Percentiles rank a stretch among this genome's conserved stretches.
phyloP scores from a whole-genome alignment of 2,888 invertebrate genomes.

The Lycaena phlaeas region DNA sequence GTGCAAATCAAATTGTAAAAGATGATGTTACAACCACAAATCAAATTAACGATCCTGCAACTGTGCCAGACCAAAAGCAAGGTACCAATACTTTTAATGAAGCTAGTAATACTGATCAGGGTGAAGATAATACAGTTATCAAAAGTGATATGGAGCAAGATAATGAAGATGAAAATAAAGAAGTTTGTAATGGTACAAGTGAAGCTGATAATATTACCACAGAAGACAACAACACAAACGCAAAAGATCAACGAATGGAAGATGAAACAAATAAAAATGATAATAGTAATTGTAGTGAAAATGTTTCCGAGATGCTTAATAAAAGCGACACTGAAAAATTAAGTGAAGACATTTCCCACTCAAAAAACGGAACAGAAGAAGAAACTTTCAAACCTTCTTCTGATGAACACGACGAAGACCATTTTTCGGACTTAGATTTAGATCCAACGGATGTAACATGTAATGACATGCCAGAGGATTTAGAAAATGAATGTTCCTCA shows the following conservation, averaged over 20 bases:
- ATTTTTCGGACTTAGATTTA: not conserved
- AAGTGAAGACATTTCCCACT: not conserved
- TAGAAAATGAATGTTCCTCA: not conserved
- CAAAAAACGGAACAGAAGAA: not conserved
- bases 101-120: conserved; percentile 1
- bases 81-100: conserved; percentile 8
- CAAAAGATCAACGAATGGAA: not conserved
- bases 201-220: too few species aligned
- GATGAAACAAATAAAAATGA: conserved; percentile 3
- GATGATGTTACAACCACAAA: not conserved
- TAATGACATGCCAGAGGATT: conserved; percentile 3
- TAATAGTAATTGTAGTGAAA: conserved; percentile 9
- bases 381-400: not conserved
- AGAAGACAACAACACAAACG: too few species aligned
- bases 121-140: conserved; percentile 7
- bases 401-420: not conserved
- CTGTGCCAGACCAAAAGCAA: conserved; percentile 11
- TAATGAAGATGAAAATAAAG: not conserved
- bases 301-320: not conserved
- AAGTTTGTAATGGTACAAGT: too few species aligned
- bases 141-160: not conserved
- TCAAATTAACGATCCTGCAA: conserved; percentile 4
- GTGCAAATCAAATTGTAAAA: conserved; percentile 17
- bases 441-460: not conserved
- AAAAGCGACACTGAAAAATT: not conserved